Percentiles rank a stretch among this genome's conserved stretches.
phyloP scores from a whole-genome alignment of 1,140 invertebrate genomes.

The Scaptomyza montana region DNA sequence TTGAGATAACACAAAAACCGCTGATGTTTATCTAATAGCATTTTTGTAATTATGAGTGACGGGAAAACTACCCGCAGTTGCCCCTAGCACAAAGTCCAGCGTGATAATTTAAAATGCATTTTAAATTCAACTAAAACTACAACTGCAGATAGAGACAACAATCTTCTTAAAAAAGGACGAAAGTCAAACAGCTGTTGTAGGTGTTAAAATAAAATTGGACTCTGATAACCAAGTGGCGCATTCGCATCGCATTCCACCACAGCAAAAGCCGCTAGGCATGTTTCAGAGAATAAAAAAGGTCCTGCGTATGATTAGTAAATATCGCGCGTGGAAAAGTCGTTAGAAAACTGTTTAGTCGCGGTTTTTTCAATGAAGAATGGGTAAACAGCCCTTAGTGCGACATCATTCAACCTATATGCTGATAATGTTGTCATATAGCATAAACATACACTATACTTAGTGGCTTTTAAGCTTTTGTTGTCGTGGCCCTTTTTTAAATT shows the following conservation, averaged over 20 bases:
- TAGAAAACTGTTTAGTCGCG: constrained; percentile 65
- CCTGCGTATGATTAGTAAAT: constrained; percentile 71
- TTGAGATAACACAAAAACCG: constrained; percentile 18
- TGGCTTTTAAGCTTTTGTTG: constrained; percentile 18
- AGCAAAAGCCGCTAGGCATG: constrained; percentile 33
- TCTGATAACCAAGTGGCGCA: constrained; percentile 69
- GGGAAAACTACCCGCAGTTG: constrained; percentile 46
- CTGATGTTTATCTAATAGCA: constrained; percentile 75
- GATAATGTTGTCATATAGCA: constrained; percentile 69
- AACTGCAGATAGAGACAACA: background rate
- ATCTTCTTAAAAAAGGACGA: constrained; percentile 31
- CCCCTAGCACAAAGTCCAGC: constrained; percentile 48
- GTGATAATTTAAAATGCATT: constrained; percentile 76
- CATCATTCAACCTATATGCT: constrained; percentile 25
- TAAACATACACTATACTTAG: background rate
- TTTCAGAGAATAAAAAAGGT: constrained; percentile 3
- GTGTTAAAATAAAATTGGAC: constrained; percentile 50
- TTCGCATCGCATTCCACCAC: constrained; percentile 50
- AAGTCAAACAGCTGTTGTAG: constrained; percentile 60
- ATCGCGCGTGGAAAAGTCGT: constrained; percentile 72
- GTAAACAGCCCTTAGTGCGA: constrained; percentile 14
- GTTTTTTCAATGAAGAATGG: background rate
- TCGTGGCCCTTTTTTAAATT: constrained; percentile 39
- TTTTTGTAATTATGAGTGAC: constrained; percentile 68
- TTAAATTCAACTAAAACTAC: constrained; percentile 40